phyloP scores from a whole-genome alignment of 2,888 invertebrate species.

The Caenorhabditis doughertyi region DNA sequence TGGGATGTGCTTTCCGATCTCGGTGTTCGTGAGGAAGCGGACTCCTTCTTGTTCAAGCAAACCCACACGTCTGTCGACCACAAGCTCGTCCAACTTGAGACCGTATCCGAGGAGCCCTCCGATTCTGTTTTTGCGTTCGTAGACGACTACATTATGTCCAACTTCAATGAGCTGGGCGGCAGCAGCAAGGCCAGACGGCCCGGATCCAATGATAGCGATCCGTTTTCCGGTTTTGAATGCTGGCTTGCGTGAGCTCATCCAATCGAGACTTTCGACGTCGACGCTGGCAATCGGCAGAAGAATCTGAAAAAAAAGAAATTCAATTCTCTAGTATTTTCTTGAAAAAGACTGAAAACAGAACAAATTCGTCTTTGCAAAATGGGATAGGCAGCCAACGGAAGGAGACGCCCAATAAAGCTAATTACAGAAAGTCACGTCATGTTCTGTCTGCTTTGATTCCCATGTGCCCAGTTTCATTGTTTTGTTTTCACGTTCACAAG shows the following conservation, averaged over 20 bases:
- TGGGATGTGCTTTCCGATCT: slow-evolving; percentile 93
- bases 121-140: slow-evolving; percentile 95
- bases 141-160: slow-evolving; percentile 96
- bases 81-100: slow-evolving; percentile 98
- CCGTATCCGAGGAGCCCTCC: slow-evolving; percentile 91
- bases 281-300: slow-evolving; percentile 58
- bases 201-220: slow-evolving; percentile 94
- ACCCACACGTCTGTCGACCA: slow-evolving; percentile 91
- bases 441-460: slow-evolving; percentile 20
- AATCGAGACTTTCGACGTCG: slow-evolving; percentile 81
- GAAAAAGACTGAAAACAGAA: slow-evolving; percentile 14
- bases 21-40: slow-evolving; percentile 91
- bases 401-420: slow-evolving; percentile 46
- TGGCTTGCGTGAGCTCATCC: slow-evolving; percentile 90
- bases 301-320: slow-evolving; percentile 41
- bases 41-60: slow-evolving; percentile 93
- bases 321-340: slow-evolving; percentile 22
- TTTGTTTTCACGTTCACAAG: slow-evolving; percentile 8
- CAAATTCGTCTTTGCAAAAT: slow-evolving; percentile 28
- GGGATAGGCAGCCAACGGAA: background rate
- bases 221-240: slow-evolving; percentile 88
- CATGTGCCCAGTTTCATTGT: slow-evolving; percentile 2
- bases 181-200: slow-evolving; percentile 90
- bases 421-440: slow-evolving; percentile 57
- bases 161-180: slow-evolving; percentile 97